Base-by-base conservation (phyloP, 2,113 vertebrate species). In the Lophura nycthemera region DNA sequence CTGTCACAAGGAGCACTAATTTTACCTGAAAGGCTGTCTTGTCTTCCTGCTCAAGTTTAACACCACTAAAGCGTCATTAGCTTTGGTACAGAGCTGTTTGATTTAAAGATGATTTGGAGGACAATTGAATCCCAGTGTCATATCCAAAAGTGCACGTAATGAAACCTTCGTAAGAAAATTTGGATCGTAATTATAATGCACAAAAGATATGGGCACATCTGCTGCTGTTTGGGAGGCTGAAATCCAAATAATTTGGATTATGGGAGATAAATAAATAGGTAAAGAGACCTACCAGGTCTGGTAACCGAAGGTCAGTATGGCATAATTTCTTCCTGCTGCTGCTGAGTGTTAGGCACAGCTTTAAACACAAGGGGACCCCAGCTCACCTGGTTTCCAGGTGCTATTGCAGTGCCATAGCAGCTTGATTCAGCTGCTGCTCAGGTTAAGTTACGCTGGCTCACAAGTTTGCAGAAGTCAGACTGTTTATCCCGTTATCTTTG, bases 371-470 rank as follows among this genome's bases (percentile, higher is more conserved):
- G 69, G 50, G 67, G 64, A 89, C 52, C 48, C 83, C 76, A 60
- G 29, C 47, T 76, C 25, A 2, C 73, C 89, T 43, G 87, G 13
- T 2, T 22, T 72, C 42, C 90, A 88, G 77, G 79, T 88, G 64
- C 52, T 63, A 0, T 14, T 0, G 10, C 72, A 34, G 32, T 21
- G 42, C 50, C 65, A 42, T n/a, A 9, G 9, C 7, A 2, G 3
- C 24, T 8, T 32, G 16, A 7, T 75, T 48, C 36, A 2, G 0
- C 47, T 19, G 0, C 52, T 10, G 5, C 27, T n/a, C 7, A 16
- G 24, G 21, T 57, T 10, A 11, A 74, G 27, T 63, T 15, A 22
- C 40, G 15, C 43, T 19, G n/a, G 1, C 34, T 57, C 18, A 6
- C 25, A 7, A 2, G 43, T 71, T 59, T 14, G 27, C 21, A 30